Base-by-base conservation (phyloP, 2,888 invertebrate species). In the Cantharis rufa region DNA sequence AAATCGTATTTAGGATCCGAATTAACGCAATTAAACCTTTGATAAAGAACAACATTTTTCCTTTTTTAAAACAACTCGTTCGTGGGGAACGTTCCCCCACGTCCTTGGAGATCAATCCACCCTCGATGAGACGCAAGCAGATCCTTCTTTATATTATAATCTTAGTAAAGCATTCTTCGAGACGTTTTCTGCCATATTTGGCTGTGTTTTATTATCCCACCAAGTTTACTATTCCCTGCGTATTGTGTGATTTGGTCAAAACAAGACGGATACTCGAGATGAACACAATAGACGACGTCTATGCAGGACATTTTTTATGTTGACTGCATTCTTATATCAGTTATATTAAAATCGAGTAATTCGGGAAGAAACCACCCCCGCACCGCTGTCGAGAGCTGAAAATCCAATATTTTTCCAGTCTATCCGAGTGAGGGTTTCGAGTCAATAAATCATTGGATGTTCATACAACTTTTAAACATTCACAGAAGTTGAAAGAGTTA, bases 81-180 rank as follows among this genome's bases (percentile, higher is more conserved):
- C 78, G 77, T 69, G 71, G n/a, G n/a, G n/a, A 66, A 70, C 69
- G 61, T 62, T 70, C 71, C 71, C 18, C 68, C 68, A 28, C 75
- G 69, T 75, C 73, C 72, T 64, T 62, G 71, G 32, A 78, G 78
- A 78, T 80, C 78, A 79, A 80, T 78, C 75, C 78, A 76, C 75
- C 80, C 78, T 73, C 78, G 75, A 72, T 69, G 74, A 75, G 74
- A 75, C 78, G 75, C 75, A 70, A 73, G 78, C 71, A 75, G 69
- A 78, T 73, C 75, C 78, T 77, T 74, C 75, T 80, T 78, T 80
- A 77, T 80, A 78, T 78, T 80, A 80, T 80, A 80, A 80, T 80
- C 80, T 75, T 28, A 70, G 70, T 71, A 73, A 62, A 71, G 79
- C 73, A 77, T 79, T 79, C 77, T 73, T 79, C 70, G 75, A 75